Conservation (phyloP, 2,797 vertebrate species). For the Columba guinea region DNA sequence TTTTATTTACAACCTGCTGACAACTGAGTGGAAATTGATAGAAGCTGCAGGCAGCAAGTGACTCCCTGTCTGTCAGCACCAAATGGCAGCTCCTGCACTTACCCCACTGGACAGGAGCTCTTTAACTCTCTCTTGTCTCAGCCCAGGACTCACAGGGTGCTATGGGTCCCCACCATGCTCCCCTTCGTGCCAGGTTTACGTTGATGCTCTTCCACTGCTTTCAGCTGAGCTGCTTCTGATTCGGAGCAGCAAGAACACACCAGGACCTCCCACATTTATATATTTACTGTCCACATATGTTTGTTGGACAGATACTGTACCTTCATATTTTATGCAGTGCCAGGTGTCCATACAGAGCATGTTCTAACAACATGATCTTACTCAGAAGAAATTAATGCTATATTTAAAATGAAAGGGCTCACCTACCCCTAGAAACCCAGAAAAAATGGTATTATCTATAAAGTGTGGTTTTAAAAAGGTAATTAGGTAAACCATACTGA, state of each 20-base stretch:
- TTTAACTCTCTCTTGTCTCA: not conserved
- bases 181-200: accelerated
- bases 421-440: not conserved
- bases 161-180: accelerated
- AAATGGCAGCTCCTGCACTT: constrained; percentile 27
- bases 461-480: not conserved
- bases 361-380: not conserved
- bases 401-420: not conserved
- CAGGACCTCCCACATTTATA: not conserved
- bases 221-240: not conserved
- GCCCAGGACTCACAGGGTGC: not conserved
- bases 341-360: not conserved
- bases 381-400: not conserved
- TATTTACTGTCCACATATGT: not conserved
- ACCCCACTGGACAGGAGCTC: not conserved
- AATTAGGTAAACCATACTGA: not conserved
- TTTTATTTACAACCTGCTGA: constrained; percentile 68
- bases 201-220: not conserved
- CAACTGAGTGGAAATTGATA: constrained; percentile 46
- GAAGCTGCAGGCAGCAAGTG: constrained; percentile 57
- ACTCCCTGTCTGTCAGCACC: constrained; percentile 53
- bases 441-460: not conserved
- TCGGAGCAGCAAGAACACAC: not conserved
- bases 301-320: not conserved
- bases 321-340: not conserved